These are phyloP conservation scores for Pteronotus mesoamericanus DNA, from an alignment of 2,797 vertebrate genomes.

Conservation along the genomic window DNA sequence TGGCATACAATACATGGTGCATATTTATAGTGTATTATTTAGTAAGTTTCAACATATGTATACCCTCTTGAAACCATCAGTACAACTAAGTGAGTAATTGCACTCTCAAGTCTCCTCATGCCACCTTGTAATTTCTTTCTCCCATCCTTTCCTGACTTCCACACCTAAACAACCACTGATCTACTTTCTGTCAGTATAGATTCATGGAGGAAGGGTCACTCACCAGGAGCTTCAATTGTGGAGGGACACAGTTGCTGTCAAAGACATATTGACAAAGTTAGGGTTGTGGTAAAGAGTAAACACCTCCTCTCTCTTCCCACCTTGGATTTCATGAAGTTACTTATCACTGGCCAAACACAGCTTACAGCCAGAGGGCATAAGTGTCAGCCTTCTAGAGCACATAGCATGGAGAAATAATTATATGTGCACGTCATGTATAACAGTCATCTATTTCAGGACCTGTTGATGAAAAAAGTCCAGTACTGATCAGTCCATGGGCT, in stretches of 20 bases:
- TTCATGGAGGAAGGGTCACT: not conserved
- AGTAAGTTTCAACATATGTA: not conserved
- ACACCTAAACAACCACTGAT: not conserved
- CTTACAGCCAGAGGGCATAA: not conserved
- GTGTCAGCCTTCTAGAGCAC: not conserved
- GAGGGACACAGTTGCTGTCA: not conserved
- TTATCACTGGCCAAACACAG: not conserved
- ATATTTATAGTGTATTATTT: not conserved
- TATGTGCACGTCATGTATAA: not conserved
- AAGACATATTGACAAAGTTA: not conserved
- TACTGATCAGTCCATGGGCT: not conserved
- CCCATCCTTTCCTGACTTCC: not conserved
- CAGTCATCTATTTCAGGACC: not conserved
- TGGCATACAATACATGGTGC: not conserved
- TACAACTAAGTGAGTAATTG: not conserved
- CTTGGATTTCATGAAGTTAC: not conserved
- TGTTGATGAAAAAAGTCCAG: not conserved
- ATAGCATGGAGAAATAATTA: not conserved
- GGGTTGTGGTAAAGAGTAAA: not conserved
- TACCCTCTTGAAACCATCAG: not conserved
- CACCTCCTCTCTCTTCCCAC: not conserved
- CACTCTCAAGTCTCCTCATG: not conserved
- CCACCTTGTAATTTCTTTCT: not conserved
- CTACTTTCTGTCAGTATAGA: not conserved
- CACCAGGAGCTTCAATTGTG: not conserved